Conservation (phyloP, 2,113 vertebrate genomes). For the Connochaetes taurinus region DNA sequence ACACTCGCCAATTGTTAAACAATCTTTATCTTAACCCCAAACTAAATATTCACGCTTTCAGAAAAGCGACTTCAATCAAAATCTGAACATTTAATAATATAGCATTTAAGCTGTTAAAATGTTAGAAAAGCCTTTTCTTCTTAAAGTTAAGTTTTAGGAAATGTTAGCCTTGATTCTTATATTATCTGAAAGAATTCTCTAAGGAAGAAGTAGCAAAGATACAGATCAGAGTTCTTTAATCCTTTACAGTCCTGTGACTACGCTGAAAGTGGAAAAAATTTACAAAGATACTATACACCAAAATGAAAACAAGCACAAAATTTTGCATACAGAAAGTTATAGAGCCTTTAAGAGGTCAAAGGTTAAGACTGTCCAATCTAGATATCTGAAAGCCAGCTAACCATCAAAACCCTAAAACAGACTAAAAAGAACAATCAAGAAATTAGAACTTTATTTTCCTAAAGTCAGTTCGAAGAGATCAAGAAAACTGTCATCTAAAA, state of each 20-base stretch:
- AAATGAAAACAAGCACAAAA: constrained; percentile 41
- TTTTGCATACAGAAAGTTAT: neutral
- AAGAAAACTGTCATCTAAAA: neutral
- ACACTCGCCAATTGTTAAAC: neutral
- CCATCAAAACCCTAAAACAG: neutral
- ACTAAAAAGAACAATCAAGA: neutral
- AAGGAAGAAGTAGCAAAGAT: constrained; percentile 13
- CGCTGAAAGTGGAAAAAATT: constrained; percentile 27
- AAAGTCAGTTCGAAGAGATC: neutral
- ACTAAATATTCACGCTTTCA: constrained; percentile 7
- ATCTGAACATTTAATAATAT: neutral
- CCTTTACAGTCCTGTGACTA: neutral
- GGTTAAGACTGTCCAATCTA: neutral
- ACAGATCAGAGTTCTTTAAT: constrained; percentile 8
- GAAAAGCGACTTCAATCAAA: constrained; percentile 34
- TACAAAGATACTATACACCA: constrained; percentile 26
- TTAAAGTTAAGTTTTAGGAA: constrained; percentile 12
- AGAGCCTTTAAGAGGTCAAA: neutral
- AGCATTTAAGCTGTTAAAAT: constrained; percentile 23
- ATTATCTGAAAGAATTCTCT: constrained; percentile 15
- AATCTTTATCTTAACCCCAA: constrained; percentile 28
- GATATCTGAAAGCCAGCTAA: constrained; percentile 37
- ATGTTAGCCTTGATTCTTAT: neutral
- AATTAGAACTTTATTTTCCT: constrained; percentile 42
- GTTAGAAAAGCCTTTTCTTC: constrained; percentile 15